Conservation (phyloP, 1,140 invertebrate species). For the silkworm (Bombyx mori) region DNA sequence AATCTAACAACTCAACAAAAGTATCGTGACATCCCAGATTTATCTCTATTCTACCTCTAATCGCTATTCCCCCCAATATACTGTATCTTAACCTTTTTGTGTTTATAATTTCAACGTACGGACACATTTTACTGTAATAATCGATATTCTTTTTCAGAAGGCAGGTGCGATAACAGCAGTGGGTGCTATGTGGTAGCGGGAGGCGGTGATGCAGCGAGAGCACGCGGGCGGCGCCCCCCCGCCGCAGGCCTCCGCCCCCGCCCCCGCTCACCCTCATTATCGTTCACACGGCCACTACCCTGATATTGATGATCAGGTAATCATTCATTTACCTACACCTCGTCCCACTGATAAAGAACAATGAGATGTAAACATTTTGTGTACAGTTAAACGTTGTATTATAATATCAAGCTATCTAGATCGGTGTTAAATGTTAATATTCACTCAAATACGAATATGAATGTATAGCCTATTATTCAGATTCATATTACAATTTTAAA, state of each 20-base stretch:
- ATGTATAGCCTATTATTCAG: no score
- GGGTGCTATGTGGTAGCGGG: conserved; percentile 55
- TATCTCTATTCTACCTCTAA: no score
- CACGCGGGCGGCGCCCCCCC: conserved; percentile 57
- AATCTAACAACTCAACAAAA: no score
- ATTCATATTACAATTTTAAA: no score
- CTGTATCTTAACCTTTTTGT: no score
- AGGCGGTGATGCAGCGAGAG: conserved; percentile 63
- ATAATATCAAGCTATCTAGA: no score
- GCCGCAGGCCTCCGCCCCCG: conserved; percentile 45
- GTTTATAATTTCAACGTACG: no score
- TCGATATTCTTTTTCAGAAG: conserved; percentile 8
- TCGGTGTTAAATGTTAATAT: no score
- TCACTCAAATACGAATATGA: no score
- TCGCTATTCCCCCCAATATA: no score
- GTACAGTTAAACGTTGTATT: no score
- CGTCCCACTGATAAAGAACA: background rate
- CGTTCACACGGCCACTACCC: conserved; percentile 45
- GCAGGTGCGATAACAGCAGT: conserved; percentile 25
- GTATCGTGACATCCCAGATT: no score
- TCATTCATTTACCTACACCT: background rate
- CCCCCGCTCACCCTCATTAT: conserved; percentile 34
- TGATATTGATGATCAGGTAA: conserved; percentile 68
- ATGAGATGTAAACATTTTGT: background rate
- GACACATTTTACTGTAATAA: background rate